Evolutionary conservation across 2,797 vertebrate species (phyloP).

Genomic region (Poecilia picta): DNA sequence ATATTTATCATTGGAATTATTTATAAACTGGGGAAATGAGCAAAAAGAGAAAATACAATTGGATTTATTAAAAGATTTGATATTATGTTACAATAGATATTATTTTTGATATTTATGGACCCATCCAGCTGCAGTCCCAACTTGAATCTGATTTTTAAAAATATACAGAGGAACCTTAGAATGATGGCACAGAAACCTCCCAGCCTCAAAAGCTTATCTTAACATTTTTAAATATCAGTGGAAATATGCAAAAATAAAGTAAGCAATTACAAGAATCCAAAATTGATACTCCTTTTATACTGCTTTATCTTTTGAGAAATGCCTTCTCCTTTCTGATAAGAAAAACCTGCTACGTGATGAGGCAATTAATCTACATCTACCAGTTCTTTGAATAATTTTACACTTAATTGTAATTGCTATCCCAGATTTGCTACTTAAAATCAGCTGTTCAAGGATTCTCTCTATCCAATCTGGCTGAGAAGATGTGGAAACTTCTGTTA

Average conservation of each 20-base stretch:
- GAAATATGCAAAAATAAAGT: background rate
- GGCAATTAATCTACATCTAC: background rate
- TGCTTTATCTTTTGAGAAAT: background rate
- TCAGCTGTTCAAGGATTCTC: background rate
- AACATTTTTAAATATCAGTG: background rate
- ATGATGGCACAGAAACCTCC: background rate
- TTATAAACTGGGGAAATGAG: background rate
- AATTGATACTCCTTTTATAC: background rate
- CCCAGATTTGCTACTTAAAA: background rate
- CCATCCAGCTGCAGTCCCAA: background rate
- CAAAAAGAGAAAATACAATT: background rate
- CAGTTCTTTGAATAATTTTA: background rate
- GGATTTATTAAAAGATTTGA: background rate
- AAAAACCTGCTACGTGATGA: background rate
- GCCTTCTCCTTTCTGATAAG: background rate
- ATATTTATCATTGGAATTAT: background rate
- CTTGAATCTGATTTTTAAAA: background rate
- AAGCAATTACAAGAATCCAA: background rate
- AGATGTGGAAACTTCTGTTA: background rate
- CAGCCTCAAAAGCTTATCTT: background rate
- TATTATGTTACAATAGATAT: background rate
- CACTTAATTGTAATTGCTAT: background rate
- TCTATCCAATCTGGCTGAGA: background rate
- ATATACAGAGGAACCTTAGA: background rate
- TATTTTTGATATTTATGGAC: background rate